Evolutionary conservation across 1,140 invertebrate species (phyloP), one percentile per base, ranked within the genome.

Genomic region (Wiebesia pumilae): DNA sequence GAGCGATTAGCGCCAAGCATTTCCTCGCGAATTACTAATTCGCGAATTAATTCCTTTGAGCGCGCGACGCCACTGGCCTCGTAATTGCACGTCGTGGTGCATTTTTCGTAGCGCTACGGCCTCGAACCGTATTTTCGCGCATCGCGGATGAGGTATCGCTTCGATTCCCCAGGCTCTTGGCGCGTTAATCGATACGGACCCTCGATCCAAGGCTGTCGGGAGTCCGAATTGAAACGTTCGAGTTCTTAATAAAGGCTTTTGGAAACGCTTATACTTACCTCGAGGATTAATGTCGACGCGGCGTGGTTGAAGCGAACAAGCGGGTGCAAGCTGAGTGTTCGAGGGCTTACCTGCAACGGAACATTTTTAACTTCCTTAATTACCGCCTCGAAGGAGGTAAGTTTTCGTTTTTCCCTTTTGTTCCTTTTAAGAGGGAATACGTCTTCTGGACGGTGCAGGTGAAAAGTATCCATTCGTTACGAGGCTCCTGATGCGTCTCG

Each of bases 181-280:
- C 58, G 54, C 67, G 33, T 67, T 81, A 81, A 81, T 67, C 79
- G 58, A 35, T 6, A 12, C 24, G 33, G 6, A 27, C 47, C 62
- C 33, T 51, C 27, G n/a, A 24, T 12, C 38, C n/a, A 7, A 19
- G 19, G 24, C 69, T 75, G 81, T 75, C 78, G 40, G 1, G 33
- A 38, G 38, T 35, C 27, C 30, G 21, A 54, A 84, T 84, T 84
- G 83, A 84, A 65, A 84, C 83, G 83, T 84, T 84, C 43, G 75
- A 79, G 40, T 10, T 69, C 54, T 65, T 84, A 65, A 84, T 78
- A 16, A 27, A 54, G 73, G 54, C 58, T 33, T 43, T 38, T 38
- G 43, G 71, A 14, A 21, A 47, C 71, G 38, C 30, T 83, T 83
- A 83, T 77, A 77, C 83, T 84, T 84, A 84, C 71, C 71, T 16